Evolutionary conservation across 2,888 invertebrate genomes (phyloP).

Genomic region (Hofmannophila pseudospretella): DNA sequence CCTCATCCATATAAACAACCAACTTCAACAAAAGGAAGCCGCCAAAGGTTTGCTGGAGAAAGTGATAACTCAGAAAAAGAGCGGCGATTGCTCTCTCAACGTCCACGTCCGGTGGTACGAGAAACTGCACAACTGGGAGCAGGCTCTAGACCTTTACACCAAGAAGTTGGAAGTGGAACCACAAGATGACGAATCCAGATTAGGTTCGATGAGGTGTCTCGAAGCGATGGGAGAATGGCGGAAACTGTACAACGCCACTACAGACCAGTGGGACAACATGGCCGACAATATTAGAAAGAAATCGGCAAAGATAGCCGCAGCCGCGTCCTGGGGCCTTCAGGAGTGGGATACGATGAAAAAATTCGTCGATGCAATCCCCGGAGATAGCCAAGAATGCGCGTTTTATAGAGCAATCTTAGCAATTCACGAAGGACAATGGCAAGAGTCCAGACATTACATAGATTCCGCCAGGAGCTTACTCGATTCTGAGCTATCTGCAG

Average conservation of each 20-base stretch:
- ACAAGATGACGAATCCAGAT: slow-evolving; percentile 86
- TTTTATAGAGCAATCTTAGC: slow-evolving; percentile 96
- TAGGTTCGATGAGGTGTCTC: slow-evolving; percentile 97
- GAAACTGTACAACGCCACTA: slow-evolving; percentile 86
- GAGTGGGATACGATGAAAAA: slow-evolving; percentile 97
- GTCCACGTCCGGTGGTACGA: slow-evolving; percentile 96
- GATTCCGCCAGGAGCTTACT: slow-evolving; percentile 95
- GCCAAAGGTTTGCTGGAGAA: slow-evolving; percentile 95
- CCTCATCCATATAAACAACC: slow-evolving; percentile 97
- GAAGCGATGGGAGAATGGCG: slow-evolving; percentile 99
- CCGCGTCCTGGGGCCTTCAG: slow-evolving; percentile 96
- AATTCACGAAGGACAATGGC: slow-evolving; percentile 88
- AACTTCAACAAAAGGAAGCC: slow-evolving; percentile 98
- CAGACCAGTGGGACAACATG: slow-evolving; percentile 80
- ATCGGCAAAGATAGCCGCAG: slow-evolving; percentile 94
- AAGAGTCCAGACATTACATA: slow-evolving; percentile 86
- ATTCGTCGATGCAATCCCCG: slow-evolving; percentile 91
- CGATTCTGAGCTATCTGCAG: slow-evolving; percentile 96
- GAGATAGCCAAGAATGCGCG: slow-evolving; percentile 95
- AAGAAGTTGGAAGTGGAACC: slow-evolving; percentile 83
- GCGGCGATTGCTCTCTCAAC: slow-evolving; percentile 74
- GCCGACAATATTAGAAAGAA: slow-evolving; percentile 65
- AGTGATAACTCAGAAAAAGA: slow-evolving; percentile 87
- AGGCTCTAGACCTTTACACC: slow-evolving; percentile 92
- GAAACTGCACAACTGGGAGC: slow-evolving; percentile 98